Percentiles rank a stretch among this genome's conserved stretches.
Evolutionary conservation across 2,888 invertebrate species (phyloP).

Genomic region (Lobophora halterata): DNA sequence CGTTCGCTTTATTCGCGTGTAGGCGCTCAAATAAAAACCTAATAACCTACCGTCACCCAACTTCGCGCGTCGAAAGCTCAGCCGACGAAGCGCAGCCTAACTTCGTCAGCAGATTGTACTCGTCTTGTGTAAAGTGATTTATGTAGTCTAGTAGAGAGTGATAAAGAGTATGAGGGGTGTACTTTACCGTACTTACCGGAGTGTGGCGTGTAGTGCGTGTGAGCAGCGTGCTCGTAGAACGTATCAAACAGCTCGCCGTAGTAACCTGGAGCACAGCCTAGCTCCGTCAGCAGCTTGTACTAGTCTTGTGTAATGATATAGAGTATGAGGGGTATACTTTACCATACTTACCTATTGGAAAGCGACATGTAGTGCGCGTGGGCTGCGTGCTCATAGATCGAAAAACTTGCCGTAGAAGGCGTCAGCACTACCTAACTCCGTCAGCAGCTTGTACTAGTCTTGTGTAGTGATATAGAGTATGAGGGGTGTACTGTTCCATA

Average conservation of each 20-base stretch:
- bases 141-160: no score
- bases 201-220: slow-evolving; percentile 90
- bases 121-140: slow-evolving; percentile 17
- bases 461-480: slow-evolving; percentile 46
- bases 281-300: slow-evolving; percentile 91
- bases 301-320: slow-evolving; percentile 82
- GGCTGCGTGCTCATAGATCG: slow-evolving; percentile 81
- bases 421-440: slow-evolving; percentile 85
- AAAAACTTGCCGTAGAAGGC: slow-evolving; percentile 83
- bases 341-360: slow-evolving; percentile 56
- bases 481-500: neutral
- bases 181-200: slow-evolving; percentile 52
- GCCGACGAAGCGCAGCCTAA: slow-evolving; percentile 83
- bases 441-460: slow-evolving; percentile 93
- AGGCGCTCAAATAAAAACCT: no score
- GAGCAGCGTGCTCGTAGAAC: slow-evolving; percentile 82
- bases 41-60: no score
- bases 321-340: slow-evolving; percentile 3
- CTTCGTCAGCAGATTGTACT: slow-evolving; percentile 85
- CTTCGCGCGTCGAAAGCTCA: no score
- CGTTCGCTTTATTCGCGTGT: no score
- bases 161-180: slow-evolving; percentile 1
- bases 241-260: slow-evolving; percentile 82
- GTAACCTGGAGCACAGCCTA: slow-evolving; percentile 83
- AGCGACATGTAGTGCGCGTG: slow-evolving; percentile 91